Evolutionary conservation across 2,888 invertebrate genomes (phyloP).

Genomic region (Cotesia congregata): DNA sequence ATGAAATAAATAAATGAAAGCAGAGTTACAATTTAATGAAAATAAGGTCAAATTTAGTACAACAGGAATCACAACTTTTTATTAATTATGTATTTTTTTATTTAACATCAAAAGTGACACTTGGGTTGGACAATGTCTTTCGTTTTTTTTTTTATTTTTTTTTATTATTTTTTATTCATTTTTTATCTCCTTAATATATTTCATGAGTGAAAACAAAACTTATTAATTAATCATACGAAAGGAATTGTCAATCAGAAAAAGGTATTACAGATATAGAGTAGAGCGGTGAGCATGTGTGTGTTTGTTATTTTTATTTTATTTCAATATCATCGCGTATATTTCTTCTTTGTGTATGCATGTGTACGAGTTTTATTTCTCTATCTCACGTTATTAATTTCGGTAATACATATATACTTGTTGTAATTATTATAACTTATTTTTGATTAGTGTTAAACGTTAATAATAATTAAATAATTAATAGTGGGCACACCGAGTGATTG

Average conservation of each 20-base stretch:
- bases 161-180: conserved; percentile 39
- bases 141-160: conserved; percentile 59
- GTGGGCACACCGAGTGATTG: neutral
- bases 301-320: conserved; percentile 22
- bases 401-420: conserved; percentile 39
- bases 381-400: conserved; percentile 36
- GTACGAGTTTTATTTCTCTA: conserved; percentile 33
- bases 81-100: conserved; percentile 69
- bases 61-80: conserved; percentile 41
- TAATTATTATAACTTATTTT: conserved; percentile 18
- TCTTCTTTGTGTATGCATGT: conserved; percentile 44
- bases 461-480: neutral
- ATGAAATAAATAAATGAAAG: neutral
- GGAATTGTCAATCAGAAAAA: conserved; percentile 63
- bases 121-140: conserved; percentile 69
- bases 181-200: conserved; percentile 57
- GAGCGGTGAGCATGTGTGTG: conserved; percentile 56
- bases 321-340: conserved; percentile 44
- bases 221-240: conserved; percentile 67
- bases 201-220: conserved; percentile 67
- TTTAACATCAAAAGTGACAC: conserved; percentile 70
- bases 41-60: conserved; percentile 16
- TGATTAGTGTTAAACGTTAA: conserved; percentile 32
- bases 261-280: conserved; percentile 59
- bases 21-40: neutral